Evolutionary conservation across 2,888 invertebrate genomes (phyloP).

Genomic region (Meliscaeva auricollis): DNA sequence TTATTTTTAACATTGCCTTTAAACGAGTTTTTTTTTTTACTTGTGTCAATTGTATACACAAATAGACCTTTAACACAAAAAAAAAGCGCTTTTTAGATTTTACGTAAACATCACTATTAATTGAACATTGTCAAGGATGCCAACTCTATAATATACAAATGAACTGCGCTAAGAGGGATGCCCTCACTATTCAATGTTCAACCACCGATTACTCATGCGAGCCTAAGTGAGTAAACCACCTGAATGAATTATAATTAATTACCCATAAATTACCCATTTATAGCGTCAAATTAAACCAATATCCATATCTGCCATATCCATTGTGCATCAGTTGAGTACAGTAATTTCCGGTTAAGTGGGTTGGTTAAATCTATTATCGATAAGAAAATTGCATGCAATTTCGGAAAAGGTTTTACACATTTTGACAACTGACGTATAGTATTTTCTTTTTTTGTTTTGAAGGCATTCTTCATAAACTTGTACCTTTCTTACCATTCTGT

Average conservation of each 20-base stretch:
- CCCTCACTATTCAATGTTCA: conserved; percentile 51
- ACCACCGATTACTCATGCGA: conserved; percentile 56
- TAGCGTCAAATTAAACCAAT: conserved; percentile 41
- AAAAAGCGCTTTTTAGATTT: background rate
- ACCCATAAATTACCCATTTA: conserved; percentile 68
- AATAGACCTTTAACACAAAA: background rate
- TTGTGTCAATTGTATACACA: background rate
- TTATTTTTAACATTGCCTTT: background rate
- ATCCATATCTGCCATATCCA: background rate
- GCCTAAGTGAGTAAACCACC: conserved; percentile 40
- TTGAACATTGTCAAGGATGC: conserved; percentile 58
- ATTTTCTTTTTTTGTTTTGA: too few species aligned
- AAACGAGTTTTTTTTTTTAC: background rate
- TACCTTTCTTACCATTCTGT: too few species aligned
- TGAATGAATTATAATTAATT: conserved; percentile 68
- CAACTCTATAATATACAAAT: conserved; percentile 25
- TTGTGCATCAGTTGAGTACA: background rate
- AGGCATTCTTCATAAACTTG: too few species aligned
- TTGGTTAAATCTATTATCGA: too few species aligned
- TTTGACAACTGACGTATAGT: too few species aligned
- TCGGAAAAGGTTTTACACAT: too few species aligned
- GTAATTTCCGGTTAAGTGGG: background rate
- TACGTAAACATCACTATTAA: too few species aligned
- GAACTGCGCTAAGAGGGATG: conserved; percentile 34
- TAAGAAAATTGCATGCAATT: too few species aligned